Evolutionary conservation across 2,113 vertebrate genomes (phyloP), one percentile per base, ranked within the genome.

Genomic region (Spermophilus dauricus): DNA sequence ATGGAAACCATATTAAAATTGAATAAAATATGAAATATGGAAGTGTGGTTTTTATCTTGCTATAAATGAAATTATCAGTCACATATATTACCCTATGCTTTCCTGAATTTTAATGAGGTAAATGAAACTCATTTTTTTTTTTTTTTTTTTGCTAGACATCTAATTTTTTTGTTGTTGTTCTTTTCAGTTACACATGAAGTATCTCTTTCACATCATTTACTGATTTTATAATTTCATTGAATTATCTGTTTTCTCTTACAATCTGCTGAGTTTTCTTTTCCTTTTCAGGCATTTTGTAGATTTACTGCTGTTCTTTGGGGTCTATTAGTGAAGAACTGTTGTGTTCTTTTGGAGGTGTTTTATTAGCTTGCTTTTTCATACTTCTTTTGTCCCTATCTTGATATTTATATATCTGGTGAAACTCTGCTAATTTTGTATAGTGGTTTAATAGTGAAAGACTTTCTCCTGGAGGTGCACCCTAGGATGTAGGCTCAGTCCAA

Each of bases 1-100:
- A 99, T 98, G 98, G 98, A 98, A 99, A 99, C 98, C 99, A 98
- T 99, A 99, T 98, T 99, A 99, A 99, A 99, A 98, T 98, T 98
- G 98, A 99, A 99, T 99, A 99, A 99, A 99, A 99, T 95, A 98
- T 95, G 45, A 97, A 98, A 97, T 97, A 97, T 82, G 83, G 96
- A 98, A 96, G 28, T 95, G 67, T 97, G 75, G 24, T 89, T 97
- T 89, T 96, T 96, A 92, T 76, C 42, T 93, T 93, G n/a, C 30
- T 94, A 6, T 45, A 67, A 92, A 42, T 45, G n/a, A 28, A 18
- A 85, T 94, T 61, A 28, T 58, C 84, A 39, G 20, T 80, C 92
- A 70, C 8, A 77, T 94, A 77, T 94, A 58, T 63, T 90, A 78
- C 39, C 42, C 18, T 89, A 70, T 45, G 16, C 7, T 45, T 90